Conservation (phyloP, 2,113 vertebrate genomes). For the Eulemur macaco region DNA sequence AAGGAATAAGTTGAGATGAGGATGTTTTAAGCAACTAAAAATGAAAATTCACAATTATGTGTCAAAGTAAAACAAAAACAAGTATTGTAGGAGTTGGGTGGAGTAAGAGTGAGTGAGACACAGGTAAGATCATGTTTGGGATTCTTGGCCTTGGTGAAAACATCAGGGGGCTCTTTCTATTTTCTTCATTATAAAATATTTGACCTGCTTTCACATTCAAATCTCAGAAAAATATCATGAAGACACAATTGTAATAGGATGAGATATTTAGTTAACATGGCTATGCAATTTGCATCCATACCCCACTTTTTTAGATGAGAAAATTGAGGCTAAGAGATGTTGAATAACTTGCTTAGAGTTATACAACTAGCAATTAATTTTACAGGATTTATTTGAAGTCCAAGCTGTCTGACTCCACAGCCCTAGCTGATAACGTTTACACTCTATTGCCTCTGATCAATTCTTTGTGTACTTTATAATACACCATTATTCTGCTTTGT, state of each 20-base stretch:
- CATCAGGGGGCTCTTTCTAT: not conserved
- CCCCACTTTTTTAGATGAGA: not conserved
- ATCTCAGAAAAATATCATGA: not conserved
- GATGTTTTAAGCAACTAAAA: not conserved
- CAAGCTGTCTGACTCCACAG: not conserved
- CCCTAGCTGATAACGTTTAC: not conserved
- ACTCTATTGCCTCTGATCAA: not conserved
- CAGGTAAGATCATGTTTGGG: rapidly evolving
- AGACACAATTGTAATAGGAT: not conserved
- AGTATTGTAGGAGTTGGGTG: not conserved
- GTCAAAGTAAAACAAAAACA: not conserved
- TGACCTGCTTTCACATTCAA: not conserved
- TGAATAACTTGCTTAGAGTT: not conserved
- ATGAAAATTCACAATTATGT: not conserved
- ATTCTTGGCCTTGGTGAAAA: not conserved
- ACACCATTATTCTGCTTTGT: not conserved
- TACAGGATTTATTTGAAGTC: not conserved
- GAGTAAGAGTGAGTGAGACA: not conserved
- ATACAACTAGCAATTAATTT: not conserved
- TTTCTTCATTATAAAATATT: not conserved
- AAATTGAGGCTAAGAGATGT: not conserved
- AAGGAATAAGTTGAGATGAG: not conserved
- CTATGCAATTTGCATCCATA: not conserved
- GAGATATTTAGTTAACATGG: not conserved
- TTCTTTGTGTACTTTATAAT: not conserved